Evolutionary conservation across 2,797 vertebrate species (phyloP), one percentile per base, ranked within the genome.

Genomic region (Siniperca scherzeri): DNA sequence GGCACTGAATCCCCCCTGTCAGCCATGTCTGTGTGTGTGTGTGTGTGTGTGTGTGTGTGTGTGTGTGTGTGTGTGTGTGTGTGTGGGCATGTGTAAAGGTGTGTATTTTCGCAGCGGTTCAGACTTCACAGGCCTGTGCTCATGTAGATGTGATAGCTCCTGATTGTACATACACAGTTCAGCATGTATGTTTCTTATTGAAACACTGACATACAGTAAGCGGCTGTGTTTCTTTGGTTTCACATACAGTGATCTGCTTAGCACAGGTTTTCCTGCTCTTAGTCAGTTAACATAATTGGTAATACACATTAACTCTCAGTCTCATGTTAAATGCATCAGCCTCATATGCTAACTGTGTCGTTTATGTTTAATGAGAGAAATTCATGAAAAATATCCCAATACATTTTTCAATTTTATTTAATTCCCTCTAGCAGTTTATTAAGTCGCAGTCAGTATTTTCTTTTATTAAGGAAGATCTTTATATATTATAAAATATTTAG

Each of bases 291-390:
- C 86, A 65, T 91, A 90, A 91, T 92, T 91, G 86, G 80, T 87
- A 91, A 89, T 87, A 87, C 90, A 81, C 85, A 86, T 89, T 87
- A 87, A 92, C 88, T 77, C 83, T 61, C 42, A 3, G 76, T 67
- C 92, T 94, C 93, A 93, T 95, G 93, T 94, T 94, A 92, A 92
- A 93, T 94, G 93, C 91, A 94, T 94, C 92, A 89, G 89, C 90
- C 83, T 88, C 89, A 67, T 87, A 87, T 82, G 91, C 93, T 94
- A 93, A 94, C 94, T 93, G 91, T 89, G 88, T 88, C 93, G 92
- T 92, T 93, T 93, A 93, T 93, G 93, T 95, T 95, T 96, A 95
- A 96, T 96, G 95, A 96, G 94, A 89, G 90, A 92, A 94, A 94
- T 93, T 93, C 88, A 78, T 87, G 86, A 91, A 93, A 95, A 95